Evolutionary conservation across 2,113 vertebrate genomes (phyloP).

Genomic region (Hiodon tergisus): DNA sequence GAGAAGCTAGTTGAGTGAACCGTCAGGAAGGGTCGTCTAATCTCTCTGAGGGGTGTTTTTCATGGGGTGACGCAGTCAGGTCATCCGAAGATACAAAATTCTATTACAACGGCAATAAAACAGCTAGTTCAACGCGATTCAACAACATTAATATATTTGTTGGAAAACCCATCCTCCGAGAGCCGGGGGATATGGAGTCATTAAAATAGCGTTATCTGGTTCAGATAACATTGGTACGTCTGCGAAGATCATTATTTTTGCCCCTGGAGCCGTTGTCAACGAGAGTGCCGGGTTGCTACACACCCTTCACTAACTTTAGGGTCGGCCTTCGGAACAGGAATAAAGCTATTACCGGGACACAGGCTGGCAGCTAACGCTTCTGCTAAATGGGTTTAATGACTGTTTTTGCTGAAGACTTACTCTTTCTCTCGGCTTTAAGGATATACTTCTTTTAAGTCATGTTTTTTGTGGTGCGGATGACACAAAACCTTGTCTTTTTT

Average conservation of each 20-base stretch:
- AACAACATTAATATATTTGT: slow-evolving; percentile 56
- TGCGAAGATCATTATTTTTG: slow-evolving; percentile 69
- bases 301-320: slow-evolving; percentile 45
- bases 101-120: slow-evolving; percentile 53
- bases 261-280: slow-evolving; percentile 60
- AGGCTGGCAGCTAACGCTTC: slow-evolving; percentile 55
- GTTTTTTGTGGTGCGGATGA: not conserved
- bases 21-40: slow-evolving; percentile 34
- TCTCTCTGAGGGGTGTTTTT: slow-evolving; percentile 36
- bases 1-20: slow-evolving; percentile 13
- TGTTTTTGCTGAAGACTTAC: slow-evolving; percentile 34
- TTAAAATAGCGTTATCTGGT: slow-evolving; percentile 62
- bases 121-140: slow-evolving; percentile 53
- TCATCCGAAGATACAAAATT: slow-evolving; percentile 51
- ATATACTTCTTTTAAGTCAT: not conserved
- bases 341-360: slow-evolving; percentile 53
- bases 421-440: slow-evolving; percentile 37
- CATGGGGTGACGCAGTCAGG: slow-evolving; percentile 35
- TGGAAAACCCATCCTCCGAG: slow-evolving; percentile 48
- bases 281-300: slow-evolving; percentile 40
- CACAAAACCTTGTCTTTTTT: no score
- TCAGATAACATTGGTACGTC: slow-evolving; percentile 65
- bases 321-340: slow-evolving; percentile 43
- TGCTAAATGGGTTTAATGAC: slow-evolving; percentile 58
- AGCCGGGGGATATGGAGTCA: slow-evolving; percentile 63